phyloP scores from a whole-genome alignment of 2,888 invertebrate genomes.

The Luperina testacea region DNA sequence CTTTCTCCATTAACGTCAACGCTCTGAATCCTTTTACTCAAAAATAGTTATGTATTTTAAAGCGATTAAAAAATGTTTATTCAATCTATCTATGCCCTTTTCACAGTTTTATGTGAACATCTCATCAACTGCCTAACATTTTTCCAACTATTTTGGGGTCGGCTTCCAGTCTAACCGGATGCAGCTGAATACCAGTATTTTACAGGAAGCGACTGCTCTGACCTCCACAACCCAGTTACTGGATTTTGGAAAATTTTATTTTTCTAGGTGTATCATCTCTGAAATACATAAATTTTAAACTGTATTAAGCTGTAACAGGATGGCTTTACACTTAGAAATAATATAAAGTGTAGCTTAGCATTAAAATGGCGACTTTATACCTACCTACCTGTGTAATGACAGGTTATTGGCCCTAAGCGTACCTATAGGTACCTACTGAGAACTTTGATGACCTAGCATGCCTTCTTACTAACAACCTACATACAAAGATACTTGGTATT shows the following conservation, averaged over 20 bases:
- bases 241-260: too few species aligned
- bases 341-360: not conserved
- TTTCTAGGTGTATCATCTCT: too few species aligned
- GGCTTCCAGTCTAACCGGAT: too few species aligned
- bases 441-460: slow-evolving; percentile 17
- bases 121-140: too few species aligned
- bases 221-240: too few species aligned
- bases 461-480: slow-evolving; percentile 8
- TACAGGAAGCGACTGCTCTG: too few species aligned
- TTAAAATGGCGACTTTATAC: not conserved
- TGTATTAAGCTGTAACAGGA: not conserved
- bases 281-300: not conserved
- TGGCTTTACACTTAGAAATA: not conserved
- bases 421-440: slow-evolving; percentile 1
- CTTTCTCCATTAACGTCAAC: too few species aligned
- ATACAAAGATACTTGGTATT: slow-evolving; percentile 18
- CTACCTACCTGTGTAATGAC: not conserved
- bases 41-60: not conserved
- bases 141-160: too few species aligned
- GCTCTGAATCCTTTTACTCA: too few species aligned
- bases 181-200: too few species aligned
- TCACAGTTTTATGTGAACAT: too few species aligned
- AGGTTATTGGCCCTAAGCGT: slow-evolving; percentile 25
- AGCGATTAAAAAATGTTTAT: not conserved
- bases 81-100: not conserved